Conservation (phyloP, 1,140 invertebrate genomes). For the Lineus longissimus region DNA sequence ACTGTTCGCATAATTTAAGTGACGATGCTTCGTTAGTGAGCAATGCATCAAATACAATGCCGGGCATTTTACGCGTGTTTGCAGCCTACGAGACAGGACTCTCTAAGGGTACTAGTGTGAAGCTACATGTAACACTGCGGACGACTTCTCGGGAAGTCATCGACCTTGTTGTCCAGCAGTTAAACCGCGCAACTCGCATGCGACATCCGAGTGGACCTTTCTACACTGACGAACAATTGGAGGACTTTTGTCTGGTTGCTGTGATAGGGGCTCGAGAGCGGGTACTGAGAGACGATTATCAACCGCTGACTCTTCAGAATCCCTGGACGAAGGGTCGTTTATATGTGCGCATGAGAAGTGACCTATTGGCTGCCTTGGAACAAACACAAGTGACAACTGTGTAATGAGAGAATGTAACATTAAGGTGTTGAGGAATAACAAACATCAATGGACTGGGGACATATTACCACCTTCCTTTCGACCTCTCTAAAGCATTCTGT, state of each 20-base stretch:
- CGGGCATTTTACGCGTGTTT: constrained; percentile 68
- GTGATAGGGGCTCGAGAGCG: constrained; percentile 88
- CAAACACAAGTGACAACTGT: constrained; percentile 48
- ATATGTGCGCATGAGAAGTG: constrained; percentile 67
- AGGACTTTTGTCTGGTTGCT: constrained; percentile 88
- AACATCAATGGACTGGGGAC: too few relatives aligned
- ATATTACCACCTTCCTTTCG: too few relatives aligned
- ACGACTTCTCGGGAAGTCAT: constrained; percentile 91
- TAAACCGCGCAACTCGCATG: constrained; percentile 85
- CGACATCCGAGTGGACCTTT: constrained; percentile 82
- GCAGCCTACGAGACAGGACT: constrained; percentile 92
- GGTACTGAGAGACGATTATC: constrained; percentile 88
- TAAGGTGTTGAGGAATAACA: too few relatives aligned
- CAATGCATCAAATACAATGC: constrained; percentile 12
- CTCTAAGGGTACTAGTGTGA: constrained; percentile 84
- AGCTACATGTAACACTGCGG: constrained; percentile 82
- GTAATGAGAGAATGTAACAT: constrained; percentile 10
- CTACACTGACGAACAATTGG: constrained; percentile 63
- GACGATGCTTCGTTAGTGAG: constrained; percentile 3
- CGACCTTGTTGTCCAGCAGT: constrained; percentile 85
- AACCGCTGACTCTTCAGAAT: constrained; percentile 85
- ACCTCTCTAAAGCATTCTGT: too few relatives aligned
- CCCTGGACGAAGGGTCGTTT: constrained; percentile 90
- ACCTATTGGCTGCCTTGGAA: constrained; percentile 48
- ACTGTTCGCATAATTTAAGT: constrained; percentile 2